Evolutionary conservation across 1,140 invertebrate genomes (phyloP), one percentile per base, ranked within the genome.

Genomic region (Pemphigus obesinymphae): DNA sequence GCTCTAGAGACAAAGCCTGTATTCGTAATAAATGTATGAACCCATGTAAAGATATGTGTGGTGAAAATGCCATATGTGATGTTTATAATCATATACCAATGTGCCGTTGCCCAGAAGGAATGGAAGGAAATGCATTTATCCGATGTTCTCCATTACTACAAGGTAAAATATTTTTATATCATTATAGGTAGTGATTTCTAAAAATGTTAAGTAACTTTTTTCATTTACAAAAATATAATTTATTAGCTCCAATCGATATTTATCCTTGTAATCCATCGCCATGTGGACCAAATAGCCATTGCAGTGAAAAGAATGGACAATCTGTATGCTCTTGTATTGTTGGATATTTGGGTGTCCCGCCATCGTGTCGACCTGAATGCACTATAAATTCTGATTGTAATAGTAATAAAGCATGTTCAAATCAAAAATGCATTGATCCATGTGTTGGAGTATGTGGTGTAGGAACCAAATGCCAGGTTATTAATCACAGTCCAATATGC

Each of bases 401-500:
- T 40, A 88, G 87, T 86, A 88, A 90, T 84, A 88, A 88, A 87
- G 89, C 90, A 17, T 92, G 91, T 85, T 86, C 89, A 45, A 90
- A 91, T 84, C 90, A 91, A 84, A 91, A 91, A 87, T 92, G 91
- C 85, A 88, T 87, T 85, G 89, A 92, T 86, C 91, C 91, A 34
- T 92, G 91, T 85, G 88, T 89, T 43, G 90, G 90, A 84, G 89
- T 90, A 26, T 93, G 92, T 85, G 92, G 92, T 20, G 87, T 91
- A 37, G 89, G 91, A 84, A 92, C 92, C 78, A 89, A 91, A 86
- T 94, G 93, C 84, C 87, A 88, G 81, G 92, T 92, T 45, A 90
- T 92, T 78, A 93, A 93, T 84, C 93, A 93, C 85, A 92, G 91
- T 86, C 92, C 93, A 11, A 90, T 93, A 83, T 94, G 93, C 84